These are phyloP conservation scores for Spicauda simplicius DNA, from an alignment of 2,888 invertebrate species.

Conservation along the genomic window DNA sequence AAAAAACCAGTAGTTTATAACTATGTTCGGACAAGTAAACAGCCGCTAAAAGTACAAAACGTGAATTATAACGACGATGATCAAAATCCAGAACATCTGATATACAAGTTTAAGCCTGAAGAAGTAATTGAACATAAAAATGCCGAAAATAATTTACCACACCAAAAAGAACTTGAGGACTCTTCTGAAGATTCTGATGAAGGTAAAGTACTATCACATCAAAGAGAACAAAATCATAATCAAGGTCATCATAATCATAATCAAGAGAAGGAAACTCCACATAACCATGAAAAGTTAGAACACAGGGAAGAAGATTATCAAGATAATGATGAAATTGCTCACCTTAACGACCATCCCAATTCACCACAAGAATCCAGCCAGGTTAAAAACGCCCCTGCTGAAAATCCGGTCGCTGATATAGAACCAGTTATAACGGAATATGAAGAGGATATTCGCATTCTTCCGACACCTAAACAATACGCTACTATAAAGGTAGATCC, in stretches of 20 bases:
- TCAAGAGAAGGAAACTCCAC: conserved; percentile 15
- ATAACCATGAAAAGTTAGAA: conserved; percentile 43
- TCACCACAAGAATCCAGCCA: conserved; percentile 39
- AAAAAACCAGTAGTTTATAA: conserved; percentile 67
- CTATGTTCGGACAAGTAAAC: conserved; percentile 53
- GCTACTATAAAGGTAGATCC: conserved; percentile 64
- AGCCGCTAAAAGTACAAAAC: conserved; percentile 56
- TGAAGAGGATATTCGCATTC: conserved; percentile 62
- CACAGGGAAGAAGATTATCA: conserved; percentile 46
- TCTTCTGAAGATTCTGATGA: conserved; percentile 38
- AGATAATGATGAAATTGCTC: conserved; percentile 31
- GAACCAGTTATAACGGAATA: conserved; percentile 60
- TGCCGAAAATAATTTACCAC: conserved; percentile 24
- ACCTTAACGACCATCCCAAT: conserved; percentile 43
- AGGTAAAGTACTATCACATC: conserved; percentile 28
- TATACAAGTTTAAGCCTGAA: conserved; percentile 60
- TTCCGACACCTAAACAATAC: conserved; percentile 52
- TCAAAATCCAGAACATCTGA: conserved; percentile 59
- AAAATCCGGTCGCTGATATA: conserved; percentile 45
- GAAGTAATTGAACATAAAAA: conserved; percentile 46
- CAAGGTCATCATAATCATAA: conserved; percentile 4
- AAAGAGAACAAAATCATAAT: conserved; percentile 25
- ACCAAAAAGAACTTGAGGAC: conserved; percentile 42
- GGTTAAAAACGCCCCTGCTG: conserved; percentile 35
- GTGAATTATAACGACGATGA: conserved; percentile 56